Evolutionary conservation across 2,113 vertebrate species (phyloP).

Genomic region (Todiramphus saurophagus): DNA sequence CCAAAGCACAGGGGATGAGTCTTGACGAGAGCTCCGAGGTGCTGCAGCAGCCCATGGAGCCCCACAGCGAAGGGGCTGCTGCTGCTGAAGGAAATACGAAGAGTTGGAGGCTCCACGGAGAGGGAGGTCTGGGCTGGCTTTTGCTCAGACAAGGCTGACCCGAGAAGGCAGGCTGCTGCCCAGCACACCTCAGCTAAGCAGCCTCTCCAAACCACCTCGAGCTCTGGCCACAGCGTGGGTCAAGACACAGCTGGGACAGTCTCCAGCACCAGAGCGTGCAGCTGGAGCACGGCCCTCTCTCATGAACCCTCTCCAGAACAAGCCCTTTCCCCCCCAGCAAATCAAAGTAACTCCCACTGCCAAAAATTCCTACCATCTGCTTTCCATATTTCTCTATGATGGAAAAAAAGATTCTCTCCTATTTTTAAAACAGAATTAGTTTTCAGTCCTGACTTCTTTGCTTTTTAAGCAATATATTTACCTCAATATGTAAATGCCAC

Average conservation of each 20-base stretch:
- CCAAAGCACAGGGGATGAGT: accelerated
- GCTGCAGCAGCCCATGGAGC: neutral
- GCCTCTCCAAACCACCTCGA: neutral
- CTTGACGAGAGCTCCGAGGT: neutral
- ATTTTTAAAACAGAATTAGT: neutral
- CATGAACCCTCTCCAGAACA: neutral
- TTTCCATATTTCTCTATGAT: slow-evolving; percentile 21
- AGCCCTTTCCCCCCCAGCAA: neutral
- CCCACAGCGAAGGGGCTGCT: neutral
- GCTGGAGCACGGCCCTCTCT: neutral
- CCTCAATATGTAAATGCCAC: neutral
- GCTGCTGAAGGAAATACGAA: neutral
- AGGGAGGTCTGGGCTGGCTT: neutral
- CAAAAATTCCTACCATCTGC: slow-evolving; percentile 17
- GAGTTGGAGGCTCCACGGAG: neutral
- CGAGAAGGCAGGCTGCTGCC: neutral
- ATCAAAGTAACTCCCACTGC: neutral
- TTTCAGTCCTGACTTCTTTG: neutral
- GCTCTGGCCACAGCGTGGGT: neutral
- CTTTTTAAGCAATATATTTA: slow-evolving; percentile 9
- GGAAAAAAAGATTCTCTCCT: slow-evolving; percentile 36
- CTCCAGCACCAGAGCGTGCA: accelerated
- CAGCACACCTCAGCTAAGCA: neutral
- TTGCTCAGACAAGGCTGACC: neutral
- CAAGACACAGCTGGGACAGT: neutral